Evolutionary conservation across 2,888 invertebrate genomes (phyloP).

Genomic region (Philopedon plagiatum): DNA sequence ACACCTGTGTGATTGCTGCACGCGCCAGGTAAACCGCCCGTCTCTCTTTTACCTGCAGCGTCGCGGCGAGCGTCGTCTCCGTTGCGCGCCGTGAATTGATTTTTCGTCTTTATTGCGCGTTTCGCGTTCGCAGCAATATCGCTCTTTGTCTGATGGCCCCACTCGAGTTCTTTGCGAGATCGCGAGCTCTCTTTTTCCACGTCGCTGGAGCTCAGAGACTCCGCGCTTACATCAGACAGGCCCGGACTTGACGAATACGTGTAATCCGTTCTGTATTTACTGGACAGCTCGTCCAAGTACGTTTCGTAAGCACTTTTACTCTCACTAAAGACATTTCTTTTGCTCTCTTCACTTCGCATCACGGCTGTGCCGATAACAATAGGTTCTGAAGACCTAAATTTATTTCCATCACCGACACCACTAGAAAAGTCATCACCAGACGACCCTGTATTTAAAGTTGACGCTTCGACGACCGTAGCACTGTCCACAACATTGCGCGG

Average conservation of each 20-base stretch:
- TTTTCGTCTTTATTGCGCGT: conserved; percentile 17
- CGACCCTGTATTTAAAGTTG: neutral
- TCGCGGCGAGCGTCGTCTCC: conserved; percentile 12
- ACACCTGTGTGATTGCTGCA: conserved; percentile 41
- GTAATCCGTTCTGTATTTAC: conserved; percentile 32
- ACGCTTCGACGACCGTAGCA: neutral
- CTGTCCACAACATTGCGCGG: too few species aligned
- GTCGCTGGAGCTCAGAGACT: conserved; percentile 65
- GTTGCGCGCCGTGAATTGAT: neutral
- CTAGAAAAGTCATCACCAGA: neutral
- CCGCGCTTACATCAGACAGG: conserved; percentile 65
- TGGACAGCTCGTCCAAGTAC: conserved; percentile 9
- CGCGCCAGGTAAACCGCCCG: conserved; percentile 23
- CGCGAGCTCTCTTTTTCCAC: conserved; percentile 54
- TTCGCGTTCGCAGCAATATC: conserved; percentile 5
- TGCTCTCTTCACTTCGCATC: neutral
- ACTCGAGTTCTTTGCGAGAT: conserved; percentile 46
- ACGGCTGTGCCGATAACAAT: neutral
- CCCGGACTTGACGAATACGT: conserved; percentile 63
- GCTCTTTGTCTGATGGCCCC: conserved; percentile 22
- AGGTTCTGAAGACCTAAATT: neutral
- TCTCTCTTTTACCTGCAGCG: conserved; percentile 4
- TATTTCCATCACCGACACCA: neutral
- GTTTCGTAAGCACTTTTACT: conserved; percentile 14
- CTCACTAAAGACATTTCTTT: neutral